These are phyloP conservation scores for Sthenelais limicola DNA, from an alignment of 2,888 invertebrate species.

Conservation along the genomic window DNA sequence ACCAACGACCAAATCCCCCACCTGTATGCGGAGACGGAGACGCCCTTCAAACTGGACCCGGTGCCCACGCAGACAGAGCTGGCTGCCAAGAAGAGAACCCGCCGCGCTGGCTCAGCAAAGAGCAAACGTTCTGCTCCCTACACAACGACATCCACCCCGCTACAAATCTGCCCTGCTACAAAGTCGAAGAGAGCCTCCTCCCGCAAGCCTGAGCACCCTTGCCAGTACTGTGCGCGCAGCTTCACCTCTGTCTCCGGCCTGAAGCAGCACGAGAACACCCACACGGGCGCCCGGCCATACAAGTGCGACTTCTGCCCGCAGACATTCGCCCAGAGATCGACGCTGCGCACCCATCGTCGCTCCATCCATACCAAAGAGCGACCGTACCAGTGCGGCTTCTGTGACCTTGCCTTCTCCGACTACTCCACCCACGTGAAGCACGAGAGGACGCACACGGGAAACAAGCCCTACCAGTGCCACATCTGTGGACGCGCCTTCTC, in stretches of 20 bases:
- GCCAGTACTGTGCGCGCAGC: background rate
- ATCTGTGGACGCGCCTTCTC: constrained; percentile 6
- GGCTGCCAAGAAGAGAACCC: too few relatives aligned
- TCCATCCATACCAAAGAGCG: constrained; percentile 10
- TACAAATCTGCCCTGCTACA: too few relatives aligned
- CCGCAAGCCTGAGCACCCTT: background rate
- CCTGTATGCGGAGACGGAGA: too few relatives aligned
- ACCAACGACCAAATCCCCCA: too few relatives aligned
- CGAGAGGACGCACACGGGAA: constrained; percentile 16
- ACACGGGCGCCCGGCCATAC: constrained; percentile 20
- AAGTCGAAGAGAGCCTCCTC: too few relatives aligned
- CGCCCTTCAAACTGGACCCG: too few relatives aligned
- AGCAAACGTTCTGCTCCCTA: too few relatives aligned
- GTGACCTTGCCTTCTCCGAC: background rate
- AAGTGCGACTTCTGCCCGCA: constrained; percentile 10
- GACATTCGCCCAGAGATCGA: constrained; percentile 8
- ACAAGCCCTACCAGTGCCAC: background rate
- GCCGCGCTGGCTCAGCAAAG: too few relatives aligned
- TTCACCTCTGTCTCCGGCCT: constrained; percentile 22
- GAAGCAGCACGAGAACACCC: constrained; percentile 8
- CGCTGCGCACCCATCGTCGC: constrained; percentile 24
- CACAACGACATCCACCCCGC: too few relatives aligned
- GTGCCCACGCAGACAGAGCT: too few relatives aligned
- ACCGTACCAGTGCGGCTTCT: background rate
- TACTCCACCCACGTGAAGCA: constrained; percentile 17